phyloP scores from a whole-genome alignment of 2,113 vertebrate genomes.

The Apteryx owenii region DNA sequence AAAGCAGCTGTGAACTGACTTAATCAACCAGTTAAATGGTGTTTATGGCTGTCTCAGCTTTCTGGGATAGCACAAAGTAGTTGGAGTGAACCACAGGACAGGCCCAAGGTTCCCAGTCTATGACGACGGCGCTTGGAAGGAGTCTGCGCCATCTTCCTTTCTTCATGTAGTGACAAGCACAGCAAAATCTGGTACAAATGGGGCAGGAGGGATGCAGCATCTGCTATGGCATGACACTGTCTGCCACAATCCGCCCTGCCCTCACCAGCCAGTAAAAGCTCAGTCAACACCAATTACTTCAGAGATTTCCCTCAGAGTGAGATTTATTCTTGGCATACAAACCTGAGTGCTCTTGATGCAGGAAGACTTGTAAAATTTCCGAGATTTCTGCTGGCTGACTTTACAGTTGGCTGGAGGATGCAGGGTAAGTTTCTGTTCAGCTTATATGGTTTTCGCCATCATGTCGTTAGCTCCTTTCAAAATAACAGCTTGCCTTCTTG shows the following conservation, averaged over 20 bases:
- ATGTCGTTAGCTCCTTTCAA: slow-evolving; percentile 52
- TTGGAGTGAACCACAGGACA: neutral
- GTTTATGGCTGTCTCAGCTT: slow-evolving; percentile 10
- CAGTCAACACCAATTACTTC: slow-evolving; percentile 39
- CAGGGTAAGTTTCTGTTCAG: slow-evolving; percentile 60
- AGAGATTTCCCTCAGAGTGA: slow-evolving; percentile 58
- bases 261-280: slow-evolving; percentile 45
- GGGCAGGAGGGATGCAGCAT: neutral
- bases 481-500: slow-evolving; percentile 69
- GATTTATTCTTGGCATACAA: slow-evolving; percentile 63
- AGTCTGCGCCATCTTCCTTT: neutral
- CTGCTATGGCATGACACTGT: slow-evolving; percentile 25
- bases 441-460: slow-evolving; percentile 58
- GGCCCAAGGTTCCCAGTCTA: neutral
- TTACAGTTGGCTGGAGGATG: slow-evolving; percentile 62
- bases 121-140: neutral
- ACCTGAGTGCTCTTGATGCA: slow-evolving; percentile 3
- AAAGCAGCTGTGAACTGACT: slow-evolving; percentile 25
- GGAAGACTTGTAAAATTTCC: slow-evolving; percentile 61
- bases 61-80: neutral
- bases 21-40: neutral
- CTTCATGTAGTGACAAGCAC: neutral
- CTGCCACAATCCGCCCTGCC: slow-evolving; percentile 50
- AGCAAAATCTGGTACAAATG: neutral
- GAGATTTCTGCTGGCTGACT: slow-evolving; percentile 65